A percentile compares a stretch with the other conserved stretches of the same genome.
Evolutionary conservation across 2,113 vertebrate species (phyloP).

Genomic region (Pseudopipra pipra): DNA sequence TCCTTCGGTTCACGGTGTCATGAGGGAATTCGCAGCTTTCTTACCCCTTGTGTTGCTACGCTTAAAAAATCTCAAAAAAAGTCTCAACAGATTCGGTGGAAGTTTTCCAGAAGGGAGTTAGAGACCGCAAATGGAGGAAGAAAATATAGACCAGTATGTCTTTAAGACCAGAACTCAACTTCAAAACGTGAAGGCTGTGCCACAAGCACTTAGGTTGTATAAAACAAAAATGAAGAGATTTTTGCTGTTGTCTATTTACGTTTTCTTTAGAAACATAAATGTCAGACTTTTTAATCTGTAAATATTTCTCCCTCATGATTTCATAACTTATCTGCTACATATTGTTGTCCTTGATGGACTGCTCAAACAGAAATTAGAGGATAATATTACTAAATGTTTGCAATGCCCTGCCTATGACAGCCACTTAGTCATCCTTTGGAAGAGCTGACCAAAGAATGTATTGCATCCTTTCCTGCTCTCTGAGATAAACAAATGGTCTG

Average conservation of each 20-base stretch:
- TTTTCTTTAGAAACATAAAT: background rate
- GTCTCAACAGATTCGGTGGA: background rate
- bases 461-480: background rate
- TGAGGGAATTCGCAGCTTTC: fast-evolving
- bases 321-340: background rate
- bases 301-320: background rate
- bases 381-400: background rate
- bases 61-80: background rate
- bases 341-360: background rate
- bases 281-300: background rate
- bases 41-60: fast-evolving
- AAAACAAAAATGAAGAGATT: background rate
- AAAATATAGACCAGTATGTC: background rate
- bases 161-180: background rate
- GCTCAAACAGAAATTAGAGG: background rate
- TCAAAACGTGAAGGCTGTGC: background rate
- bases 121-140: fast-evolving
- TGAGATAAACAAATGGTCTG: background rate
- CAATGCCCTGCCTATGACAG: background rate
- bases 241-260: background rate
- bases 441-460: background rate
- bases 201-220: background rate
- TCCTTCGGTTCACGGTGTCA: background rate
- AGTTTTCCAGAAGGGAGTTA: background rate
- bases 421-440: background rate